Percentiles rank a stretch among this genome's conserved stretches.
Conservation (phyloP, 1,140 invertebrate species). For the Drosophila asahinai region DNA sequence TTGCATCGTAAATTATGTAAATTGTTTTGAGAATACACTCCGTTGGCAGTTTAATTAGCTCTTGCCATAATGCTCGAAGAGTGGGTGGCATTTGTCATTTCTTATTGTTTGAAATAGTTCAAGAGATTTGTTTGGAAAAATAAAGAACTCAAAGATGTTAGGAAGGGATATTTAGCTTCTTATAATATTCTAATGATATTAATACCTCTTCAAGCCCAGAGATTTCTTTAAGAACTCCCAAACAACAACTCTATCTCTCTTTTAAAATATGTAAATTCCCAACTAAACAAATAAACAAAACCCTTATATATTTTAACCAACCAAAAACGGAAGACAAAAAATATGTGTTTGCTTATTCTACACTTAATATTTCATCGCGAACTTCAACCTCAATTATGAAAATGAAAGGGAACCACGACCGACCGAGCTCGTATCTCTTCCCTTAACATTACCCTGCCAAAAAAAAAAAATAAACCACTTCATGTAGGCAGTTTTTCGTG, state of each 20-base stretch:
- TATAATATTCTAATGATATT: background rate
- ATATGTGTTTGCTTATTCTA: conserved; percentile 16
- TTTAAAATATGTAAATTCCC: background rate
- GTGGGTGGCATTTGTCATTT: conserved; percentile 27
- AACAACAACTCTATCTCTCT: too few relatives aligned
- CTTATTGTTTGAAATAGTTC: conserved; percentile 12
- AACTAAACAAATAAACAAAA: conserved; percentile 10
- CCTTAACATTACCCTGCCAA: background rate
- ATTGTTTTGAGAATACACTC: conserved; percentile 60
- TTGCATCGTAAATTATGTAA: conserved; percentile 76
- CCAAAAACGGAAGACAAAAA: background rate
- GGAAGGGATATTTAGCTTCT: background rate
- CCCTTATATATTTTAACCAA: conserved; percentile 2
- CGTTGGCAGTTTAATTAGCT: conserved; percentile 67
- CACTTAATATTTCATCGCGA: conserved; percentile 37
- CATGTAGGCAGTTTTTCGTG: conserved; percentile 37
- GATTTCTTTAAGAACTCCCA: too few relatives aligned
- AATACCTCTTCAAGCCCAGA: too few relatives aligned
- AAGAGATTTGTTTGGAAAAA: background rate
- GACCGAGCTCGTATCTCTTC: conserved; percentile 7
- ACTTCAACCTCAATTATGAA: conserved; percentile 49
- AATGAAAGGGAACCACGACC: conserved; percentile 30
- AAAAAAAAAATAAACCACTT: conserved; percentile 5
- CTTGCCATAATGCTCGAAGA: conserved; percentile 15
- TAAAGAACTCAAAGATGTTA: background rate